These are phyloP conservation scores for Crossaster papposus DNA, from an alignment of 53 echinoderm and acorn worm genomes.

Conservation along the genomic window DNA sequence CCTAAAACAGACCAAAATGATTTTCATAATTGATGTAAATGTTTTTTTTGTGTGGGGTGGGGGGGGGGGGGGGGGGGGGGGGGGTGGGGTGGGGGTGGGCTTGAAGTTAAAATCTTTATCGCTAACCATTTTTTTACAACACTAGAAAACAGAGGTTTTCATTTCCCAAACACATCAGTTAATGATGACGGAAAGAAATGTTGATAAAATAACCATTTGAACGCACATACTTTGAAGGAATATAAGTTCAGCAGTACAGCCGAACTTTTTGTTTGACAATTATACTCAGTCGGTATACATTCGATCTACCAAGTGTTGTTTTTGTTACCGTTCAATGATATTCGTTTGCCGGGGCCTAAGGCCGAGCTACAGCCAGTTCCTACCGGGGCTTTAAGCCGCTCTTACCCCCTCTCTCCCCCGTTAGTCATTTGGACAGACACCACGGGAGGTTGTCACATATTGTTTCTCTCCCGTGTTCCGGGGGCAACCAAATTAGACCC, in stretches of 20 bases:
- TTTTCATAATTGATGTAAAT: no score
- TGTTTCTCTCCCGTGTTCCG: constrained; percentile 41
- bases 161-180: no score
- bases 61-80: no score
- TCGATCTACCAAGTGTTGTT: constrained; percentile 47
- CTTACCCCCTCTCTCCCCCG: constrained; percentile 12
- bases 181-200: no score
- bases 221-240: background rate
- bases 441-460: constrained; percentile 53
- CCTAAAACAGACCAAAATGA: no score
- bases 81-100: no score
- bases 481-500: constrained; percentile 40
- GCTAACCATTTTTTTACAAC: no score
- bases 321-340: constrained; percentile 32
- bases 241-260: constrained; percentile 14
- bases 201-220: no score
- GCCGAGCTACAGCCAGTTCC: background rate
- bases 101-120: no score
- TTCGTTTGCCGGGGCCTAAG: constrained; percentile 36
- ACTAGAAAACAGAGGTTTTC: no score
- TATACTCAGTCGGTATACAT: constrained; percentile 21
- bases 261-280: constrained; percentile 22
- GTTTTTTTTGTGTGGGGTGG: no score
- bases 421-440: constrained; percentile 22
- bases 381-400: background rate